Evolutionary conservation across 2,113 vertebrate species (phyloP).

Genomic region (Manacus vitellinus): DNA sequence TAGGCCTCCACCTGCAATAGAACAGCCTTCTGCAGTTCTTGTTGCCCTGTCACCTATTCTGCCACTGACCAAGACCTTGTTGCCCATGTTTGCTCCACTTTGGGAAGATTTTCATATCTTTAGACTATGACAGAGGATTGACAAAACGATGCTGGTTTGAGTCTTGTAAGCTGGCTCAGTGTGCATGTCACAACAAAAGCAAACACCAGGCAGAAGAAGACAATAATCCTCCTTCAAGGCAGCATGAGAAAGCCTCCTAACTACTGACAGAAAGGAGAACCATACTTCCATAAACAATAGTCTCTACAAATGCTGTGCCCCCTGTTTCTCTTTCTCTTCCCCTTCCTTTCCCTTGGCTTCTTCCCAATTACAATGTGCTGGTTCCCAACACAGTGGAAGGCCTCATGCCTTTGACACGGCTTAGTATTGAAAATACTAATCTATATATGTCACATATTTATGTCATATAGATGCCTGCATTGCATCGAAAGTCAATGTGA

Average conservation of each 20-base stretch:
- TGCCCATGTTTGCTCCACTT: background rate
- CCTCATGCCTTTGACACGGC: background rate
- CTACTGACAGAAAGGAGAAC: background rate
- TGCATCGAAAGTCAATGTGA: conserved; percentile 47
- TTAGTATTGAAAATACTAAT: background rate
- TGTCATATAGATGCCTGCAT: conserved; percentile 4
- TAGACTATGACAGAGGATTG: background rate
- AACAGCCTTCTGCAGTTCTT: background rate
- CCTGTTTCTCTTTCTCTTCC: background rate
- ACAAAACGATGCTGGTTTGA: background rate
- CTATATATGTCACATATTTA: conserved; percentile 21
- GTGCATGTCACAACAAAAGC: background rate
- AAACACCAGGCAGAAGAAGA: background rate
- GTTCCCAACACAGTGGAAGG: background rate
- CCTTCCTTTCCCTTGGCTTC: background rate
- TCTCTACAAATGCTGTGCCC: background rate
- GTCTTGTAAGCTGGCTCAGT: background rate
- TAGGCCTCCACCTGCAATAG: background rate
- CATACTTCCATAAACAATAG: background rate
- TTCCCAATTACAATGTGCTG: background rate
- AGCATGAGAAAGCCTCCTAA: background rate
- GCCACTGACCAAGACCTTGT: background rate
- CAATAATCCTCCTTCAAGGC: background rate
- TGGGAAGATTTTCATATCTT: background rate
- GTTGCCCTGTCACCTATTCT: background rate